Evolutionary conservation across 2,797 vertebrate genomes (phyloP), one percentile per base, ranked within the genome.

Genomic region (Pristis pectinata): DNA sequence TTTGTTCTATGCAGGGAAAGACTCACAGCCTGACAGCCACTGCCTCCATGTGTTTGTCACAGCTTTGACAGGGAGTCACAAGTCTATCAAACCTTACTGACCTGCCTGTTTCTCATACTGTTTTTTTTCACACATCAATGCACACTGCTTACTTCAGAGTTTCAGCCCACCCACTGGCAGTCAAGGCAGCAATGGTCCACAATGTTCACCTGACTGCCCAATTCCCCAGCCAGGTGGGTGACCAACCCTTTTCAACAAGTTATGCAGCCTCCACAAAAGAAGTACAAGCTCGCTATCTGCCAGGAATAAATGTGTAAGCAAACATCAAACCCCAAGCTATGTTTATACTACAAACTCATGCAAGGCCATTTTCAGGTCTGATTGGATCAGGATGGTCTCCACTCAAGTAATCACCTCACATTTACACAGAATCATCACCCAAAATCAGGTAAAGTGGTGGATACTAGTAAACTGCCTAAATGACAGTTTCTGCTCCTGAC

Each of bases 261-360:
- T 96, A 97, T 96, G 97, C 97, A 96, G 97, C 96, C 97, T 96
- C 97, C 96, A 97, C 97, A 97, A 97, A 96, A 96, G 96, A 96
- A 96, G 97, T 96, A 96, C 96, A 96, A 97, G 96, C 96, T 95
- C 0, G 96, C 97, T 97, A 97, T 97, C 96, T 97, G 97, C 96
- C 96, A 97, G 97, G 97, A 97, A 41, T 22, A 91, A 67, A 41
- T 24, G 59, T 91, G 59, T n/a, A 91, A 64, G 59, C n/a, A 67
- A 91, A 91, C 19, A 91, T 91, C 87, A 41, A 91, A 91, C n/a
- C 87, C 27, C 4, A 67, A 41, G 8, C 7, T 91, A 87, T 64
- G 59, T 64, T 64, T 64, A 91, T 41, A 37, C 87, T 17, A 64
- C 87, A 67, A 59, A 19, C n/a, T 34, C 64, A 61, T 22, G 24